Evolutionary conservation across 1,140 invertebrate species (phyloP).

Genomic region (Drosophila elegans): DNA sequence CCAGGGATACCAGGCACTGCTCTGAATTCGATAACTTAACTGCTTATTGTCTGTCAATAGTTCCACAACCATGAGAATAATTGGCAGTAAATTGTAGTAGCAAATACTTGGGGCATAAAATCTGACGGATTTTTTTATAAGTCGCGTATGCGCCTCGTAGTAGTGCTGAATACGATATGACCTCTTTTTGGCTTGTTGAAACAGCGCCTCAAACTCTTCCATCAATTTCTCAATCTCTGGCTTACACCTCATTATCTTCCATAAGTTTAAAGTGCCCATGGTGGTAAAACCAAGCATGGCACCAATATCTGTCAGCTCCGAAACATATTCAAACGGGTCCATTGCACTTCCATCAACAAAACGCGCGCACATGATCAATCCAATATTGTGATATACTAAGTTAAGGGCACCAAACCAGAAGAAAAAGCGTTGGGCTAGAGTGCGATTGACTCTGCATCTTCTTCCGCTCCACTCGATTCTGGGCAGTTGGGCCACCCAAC

Average conservation of each 20-base stretch:
- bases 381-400: constrained; percentile 69
- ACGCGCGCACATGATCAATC: constrained; percentile 55
- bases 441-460: not conserved
- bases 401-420: constrained; percentile 55
- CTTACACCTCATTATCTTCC: constrained; percentile 40
- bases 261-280: constrained; percentile 52
- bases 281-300: constrained; percentile 59
- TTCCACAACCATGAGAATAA: constrained; percentile 50
- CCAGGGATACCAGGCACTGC: constrained; percentile 77
- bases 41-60: constrained; percentile 6
- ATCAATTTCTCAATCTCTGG: constrained; percentile 41
- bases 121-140: constrained; percentile 31
- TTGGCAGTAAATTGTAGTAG: constrained; percentile 59
- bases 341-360: constrained; percentile 12
- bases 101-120: constrained; percentile 30
- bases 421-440: constrained; percentile 4
- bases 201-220: constrained; percentile 52
- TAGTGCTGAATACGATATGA: constrained; percentile 50
- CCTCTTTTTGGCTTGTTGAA: not conserved
- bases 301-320: constrained; percentile 51
- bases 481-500: constrained; percentile 30
- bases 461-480: constrained; percentile 28
- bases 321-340: constrained; percentile 18
- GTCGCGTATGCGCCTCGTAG: constrained; percentile 27
- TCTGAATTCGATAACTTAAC: constrained; percentile 53